Base-by-base conservation (phyloP, 2,888 invertebrate species). In the Toxonevra muliebris region DNA sequence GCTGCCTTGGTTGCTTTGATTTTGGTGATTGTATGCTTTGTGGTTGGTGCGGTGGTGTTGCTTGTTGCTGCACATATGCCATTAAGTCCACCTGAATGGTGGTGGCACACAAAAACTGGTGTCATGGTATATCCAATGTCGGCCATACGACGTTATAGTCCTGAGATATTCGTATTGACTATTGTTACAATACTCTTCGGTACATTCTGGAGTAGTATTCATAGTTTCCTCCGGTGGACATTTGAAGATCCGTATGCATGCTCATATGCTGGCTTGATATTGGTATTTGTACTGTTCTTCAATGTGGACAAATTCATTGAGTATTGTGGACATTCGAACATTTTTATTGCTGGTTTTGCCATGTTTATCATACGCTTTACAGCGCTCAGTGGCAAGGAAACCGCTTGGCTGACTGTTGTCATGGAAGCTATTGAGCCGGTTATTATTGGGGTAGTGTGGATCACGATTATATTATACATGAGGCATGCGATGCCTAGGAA, bases 31-130 rank as follows among this genome's bases (percentile, higher is more conserved):
- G 80, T 87, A 0, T 79, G 90, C 64, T 87, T 92, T 84, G 84
- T 92, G 17, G 81, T 92, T 55, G 91, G 89, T 54, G 90, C 91
- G 1, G 72, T 90, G 1, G 88, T 92, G 87, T 89, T 84, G 84
- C 85, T 85, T 10, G 66, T 75, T 13, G 76, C 85, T 65, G 67
- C 69, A 4, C 87, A 88, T 74, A 93, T 93, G 91, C 93, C 93
- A 1, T 84, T 93, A 11, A 92, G 92, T 76, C 92, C 93, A 1
- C 93, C 93, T 0, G 93, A 93, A 84, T 93, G 93, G 93, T 93
- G 93, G 93, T 93, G 93, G 93, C 93, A 93, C 79, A 93, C 93
- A 2, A 88, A 91, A 76, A 91, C 91, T 11, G 93, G 93, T 50
- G 89, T 91, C 85, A 79, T 93, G 66, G 90, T 93, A 11, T 86